Conservation (phyloP, 2,113 vertebrate genomes). For the Pachyramphus minor region DNA sequence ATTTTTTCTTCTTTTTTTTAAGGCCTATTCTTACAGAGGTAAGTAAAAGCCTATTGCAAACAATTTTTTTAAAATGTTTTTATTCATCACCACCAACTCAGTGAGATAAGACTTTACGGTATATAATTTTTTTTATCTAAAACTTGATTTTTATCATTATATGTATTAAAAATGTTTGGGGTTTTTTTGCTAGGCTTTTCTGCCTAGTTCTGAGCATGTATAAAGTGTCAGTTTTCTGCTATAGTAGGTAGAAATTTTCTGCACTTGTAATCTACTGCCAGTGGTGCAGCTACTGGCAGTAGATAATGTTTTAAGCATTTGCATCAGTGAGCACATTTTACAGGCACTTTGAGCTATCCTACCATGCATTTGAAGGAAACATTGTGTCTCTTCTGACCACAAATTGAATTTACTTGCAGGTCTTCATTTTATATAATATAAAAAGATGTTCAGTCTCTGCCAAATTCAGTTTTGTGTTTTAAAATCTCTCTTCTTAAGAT, state of each 20-base stretch:
- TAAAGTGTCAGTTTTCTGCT: slow-evolving; percentile 67
- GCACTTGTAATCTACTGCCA: slow-evolving; percentile 51
- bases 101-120: neutral
- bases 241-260: slow-evolving; percentile 48
- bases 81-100: neutral
- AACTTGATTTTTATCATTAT: neutral
- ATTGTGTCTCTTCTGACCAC: slow-evolving; percentile 36
- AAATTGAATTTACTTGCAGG: slow-evolving; percentile 36
- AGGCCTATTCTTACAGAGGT: neutral
- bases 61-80: neutral
- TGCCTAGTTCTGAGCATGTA: neutral
- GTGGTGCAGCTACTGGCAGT: slow-evolving; percentile 60
- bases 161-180: too few relatives aligned
- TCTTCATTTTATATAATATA: slow-evolving; percentile 21
- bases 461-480: neutral
- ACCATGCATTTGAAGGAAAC: slow-evolving; percentile 37
- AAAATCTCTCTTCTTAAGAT: neutral
- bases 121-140: neutral
- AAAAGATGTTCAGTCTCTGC: neutral
- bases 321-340: slow-evolving; percentile 65
- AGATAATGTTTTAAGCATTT: slow-evolving; percentile 61
- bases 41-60: neutral
- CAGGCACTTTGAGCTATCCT: slow-evolving; percentile 54
- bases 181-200: slow-evolving; percentile 17
- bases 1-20: neutral